Evolutionary conservation across 2,888 invertebrate species (phyloP).

Genomic region (Caenorhabditis auriculariae): DNA sequence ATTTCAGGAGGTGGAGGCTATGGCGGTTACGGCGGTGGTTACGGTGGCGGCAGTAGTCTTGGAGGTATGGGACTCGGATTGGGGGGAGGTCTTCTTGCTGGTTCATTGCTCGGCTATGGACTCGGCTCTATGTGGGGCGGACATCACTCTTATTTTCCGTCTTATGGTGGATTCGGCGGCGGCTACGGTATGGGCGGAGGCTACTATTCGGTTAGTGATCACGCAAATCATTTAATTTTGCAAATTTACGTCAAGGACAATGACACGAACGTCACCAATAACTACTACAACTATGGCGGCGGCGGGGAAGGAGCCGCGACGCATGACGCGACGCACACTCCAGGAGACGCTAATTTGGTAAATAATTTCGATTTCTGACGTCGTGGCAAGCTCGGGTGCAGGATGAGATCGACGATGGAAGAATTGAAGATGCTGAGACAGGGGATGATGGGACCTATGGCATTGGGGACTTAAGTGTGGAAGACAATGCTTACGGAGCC

Average conservation of each 20-base stretch:
- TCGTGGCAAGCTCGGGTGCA: too few relatives aligned
- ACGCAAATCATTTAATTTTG: background rate
- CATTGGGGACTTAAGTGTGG: too few relatives aligned
- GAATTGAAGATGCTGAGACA: too few relatives aligned
- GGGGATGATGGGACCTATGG: too few relatives aligned
- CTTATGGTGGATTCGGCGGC: conserved; percentile 39
- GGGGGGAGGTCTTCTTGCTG: conserved; percentile 52
- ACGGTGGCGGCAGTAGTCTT: conserved; percentile 26
- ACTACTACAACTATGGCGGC: conserved; percentile 43
- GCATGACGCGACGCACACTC: conserved; percentile 4
- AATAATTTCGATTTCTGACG: conserved; percentile 2
- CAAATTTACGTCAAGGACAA: conserved; percentile 47
- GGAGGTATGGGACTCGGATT: conserved; percentile 42
- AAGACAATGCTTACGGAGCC: too few relatives aligned
- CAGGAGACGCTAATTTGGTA: conserved; percentile 2
- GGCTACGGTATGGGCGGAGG: conserved; percentile 46
- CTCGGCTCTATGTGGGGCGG: conserved; percentile 40
- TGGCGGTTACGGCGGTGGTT: conserved; percentile 15
- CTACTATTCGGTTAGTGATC: conserved; percentile 29
- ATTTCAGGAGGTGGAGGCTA: conserved; percentile 1
- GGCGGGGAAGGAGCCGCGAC: conserved; percentile 9
- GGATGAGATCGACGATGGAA: conserved; percentile 3
- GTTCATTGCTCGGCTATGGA: conserved; percentile 50
- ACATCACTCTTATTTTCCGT: conserved; percentile 12
- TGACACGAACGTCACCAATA: conserved; percentile 52